Percentiles rank a stretch among this genome's conserved stretches.
Evolutionary conservation across 1,140 invertebrate species (phyloP).

Genomic region (Achroia grisella): DNA sequence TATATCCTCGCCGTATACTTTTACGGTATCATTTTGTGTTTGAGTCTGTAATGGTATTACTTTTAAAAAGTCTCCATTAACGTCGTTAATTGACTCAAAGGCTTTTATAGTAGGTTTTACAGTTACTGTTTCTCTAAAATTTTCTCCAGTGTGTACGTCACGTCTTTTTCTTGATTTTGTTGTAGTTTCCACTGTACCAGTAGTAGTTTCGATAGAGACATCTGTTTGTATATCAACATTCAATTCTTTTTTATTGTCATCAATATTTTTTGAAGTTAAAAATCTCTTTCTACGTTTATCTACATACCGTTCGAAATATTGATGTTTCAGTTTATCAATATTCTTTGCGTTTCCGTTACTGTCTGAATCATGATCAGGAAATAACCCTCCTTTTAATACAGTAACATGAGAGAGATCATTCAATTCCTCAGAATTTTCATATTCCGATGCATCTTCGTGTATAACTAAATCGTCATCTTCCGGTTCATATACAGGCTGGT

Average conservation of each 20-base stretch:
- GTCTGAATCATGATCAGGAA: constrained; percentile 34
- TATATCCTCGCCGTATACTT: constrained; percentile 30
- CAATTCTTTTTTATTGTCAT: constrained; percentile 29
- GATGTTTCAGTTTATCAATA: constrained; percentile 60
- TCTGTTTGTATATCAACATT: constrained; percentile 37
- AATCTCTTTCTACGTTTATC: constrained; percentile 61
- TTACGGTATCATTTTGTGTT: constrained; percentile 16
- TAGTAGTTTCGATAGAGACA: constrained; percentile 5
- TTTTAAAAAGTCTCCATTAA: constrained; percentile 37
- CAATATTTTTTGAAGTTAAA: constrained; percentile 37
- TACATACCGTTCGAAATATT: constrained; percentile 64
- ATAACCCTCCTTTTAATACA: constrained; percentile 57
- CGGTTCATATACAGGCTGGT: constrained; percentile 64
- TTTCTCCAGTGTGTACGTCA: constrained; percentile 38
- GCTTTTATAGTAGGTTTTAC: constrained; percentile 20
- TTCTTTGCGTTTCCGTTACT: constrained; percentile 33
- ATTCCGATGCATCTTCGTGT: constrained; percentile 38
- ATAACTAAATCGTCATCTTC: constrained; percentile 47
- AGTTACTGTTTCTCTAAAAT: constrained; percentile 32
- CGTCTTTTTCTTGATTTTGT: constrained; percentile 30
- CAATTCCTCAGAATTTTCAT: constrained; percentile 41
- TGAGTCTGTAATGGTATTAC: constrained; percentile 44
- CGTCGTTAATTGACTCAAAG: constrained; percentile 27
- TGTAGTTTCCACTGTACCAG: constrained; percentile 6
- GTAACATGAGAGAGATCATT: constrained; percentile 40